Base-by-base conservation (phyloP, 2,797 vertebrate genomes). In the Argentina silus region DNA sequence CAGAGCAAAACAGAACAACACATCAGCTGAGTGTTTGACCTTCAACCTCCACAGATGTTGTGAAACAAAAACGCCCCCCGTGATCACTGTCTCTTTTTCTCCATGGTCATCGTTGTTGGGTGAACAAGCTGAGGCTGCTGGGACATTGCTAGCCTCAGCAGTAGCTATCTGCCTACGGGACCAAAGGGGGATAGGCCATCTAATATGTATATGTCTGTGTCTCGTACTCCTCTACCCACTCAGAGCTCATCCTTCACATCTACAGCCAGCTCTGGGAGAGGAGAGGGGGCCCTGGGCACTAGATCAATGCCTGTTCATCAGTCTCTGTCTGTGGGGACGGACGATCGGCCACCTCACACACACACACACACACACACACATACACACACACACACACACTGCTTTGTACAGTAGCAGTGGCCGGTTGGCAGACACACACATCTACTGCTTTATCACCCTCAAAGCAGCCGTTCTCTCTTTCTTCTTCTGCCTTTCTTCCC, bases 181-280 rank as follows among this genome's bases (percentile, higher is more conserved):
- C 65, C 44, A 27, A 10, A 3, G 50, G 23, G 51, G 23, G 21
- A 60, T 36, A 12, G 57, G 62, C 43, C 15, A 44, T 64, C 62
- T 19, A 62, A 36, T 74, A 59, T 63, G 21, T 11, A 17, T 63
- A 55, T 59, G 6, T 67, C 6, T 23, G 44, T 73, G 71, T 56
- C 53, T 59, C 19, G 70, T 69, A 12, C 72, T 67, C 60, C 60
- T 69, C 74, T 60, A 61, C 42, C 3, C 61, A 71, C 80, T 62
- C 77, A 11, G 15, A 10, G 76, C 68, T 75, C 48, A 17, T 77
- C 73, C 45, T 77, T 55, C 27, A 57, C 67, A 59, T 15, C 42
- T 48, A 57, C 55, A 43, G 56, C 69, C 47, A 14, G 10, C 10
- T 8, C 36, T 10, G 8, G 8, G 36, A 17, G 45, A 14, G 19